Evolutionary conservation across 2,797 vertebrate genomes (phyloP).

Genomic region (Sebastes variabilis): DNA sequence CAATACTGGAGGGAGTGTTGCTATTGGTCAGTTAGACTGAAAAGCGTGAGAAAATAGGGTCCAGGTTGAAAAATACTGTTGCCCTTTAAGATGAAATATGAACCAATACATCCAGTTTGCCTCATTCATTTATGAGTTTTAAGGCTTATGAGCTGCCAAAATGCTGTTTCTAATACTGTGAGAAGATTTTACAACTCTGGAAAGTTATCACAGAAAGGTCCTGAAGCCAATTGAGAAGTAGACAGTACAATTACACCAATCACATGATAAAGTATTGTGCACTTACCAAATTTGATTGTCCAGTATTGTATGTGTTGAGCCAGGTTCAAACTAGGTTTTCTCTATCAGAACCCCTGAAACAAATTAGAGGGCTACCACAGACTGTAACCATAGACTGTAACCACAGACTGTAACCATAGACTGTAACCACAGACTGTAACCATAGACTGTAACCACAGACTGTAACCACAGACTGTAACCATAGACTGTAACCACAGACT

Average conservation of each 20-base stretch:
- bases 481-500: rapidly evolving
- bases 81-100: background rate
- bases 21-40: too few species aligned
- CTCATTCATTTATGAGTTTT: background rate
- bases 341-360: background rate
- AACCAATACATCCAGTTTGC: background rate
- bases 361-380: background rate
- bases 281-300: background rate
- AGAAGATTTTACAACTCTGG: background rate
- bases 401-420: rapidly evolving
- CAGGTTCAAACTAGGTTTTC: background rate
- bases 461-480: too few species aligned
- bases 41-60: too few species aligned
- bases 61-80: too few species aligned
- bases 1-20: too few species aligned
- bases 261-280: background rate
- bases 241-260: background rate
- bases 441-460: background rate
- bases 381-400: background rate
- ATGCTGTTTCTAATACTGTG: background rate
- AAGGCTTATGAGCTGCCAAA: background rate
- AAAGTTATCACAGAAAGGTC: background rate
- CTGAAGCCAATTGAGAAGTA: background rate
- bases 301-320: background rate
- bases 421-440: background rate